Evolutionary conservation across 2,797 vertebrate genomes (phyloP).

Genomic region (Psittacula derbiana): DNA sequence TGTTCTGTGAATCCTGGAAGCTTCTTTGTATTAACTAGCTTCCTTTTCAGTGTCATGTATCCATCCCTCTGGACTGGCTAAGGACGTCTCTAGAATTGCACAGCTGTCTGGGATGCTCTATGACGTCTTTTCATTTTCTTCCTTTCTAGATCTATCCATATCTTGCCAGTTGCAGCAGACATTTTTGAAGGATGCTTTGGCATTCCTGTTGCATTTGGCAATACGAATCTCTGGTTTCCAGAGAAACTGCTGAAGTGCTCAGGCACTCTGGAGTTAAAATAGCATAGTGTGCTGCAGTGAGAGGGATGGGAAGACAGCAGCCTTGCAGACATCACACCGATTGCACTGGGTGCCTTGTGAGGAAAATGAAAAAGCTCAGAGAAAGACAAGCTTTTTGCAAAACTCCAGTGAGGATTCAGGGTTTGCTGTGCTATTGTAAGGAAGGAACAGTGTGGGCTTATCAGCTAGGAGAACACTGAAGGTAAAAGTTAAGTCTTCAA

Average conservation of each 20-base stretch:
- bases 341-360: neutral
- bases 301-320: conserved; percentile 6
- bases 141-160: neutral
- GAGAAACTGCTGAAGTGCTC: conserved; percentile 47
- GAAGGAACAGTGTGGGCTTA: neutral
- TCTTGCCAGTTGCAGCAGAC: neutral
- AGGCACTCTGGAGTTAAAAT: conserved; percentile 34
- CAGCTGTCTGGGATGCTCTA: neutral
- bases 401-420: neutral
- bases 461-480: neutral
- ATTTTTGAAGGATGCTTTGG: conserved; percentile 22
- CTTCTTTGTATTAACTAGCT: neutral
- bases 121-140: neutral
- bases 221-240: conserved; percentile 24
- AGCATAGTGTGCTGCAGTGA: neutral
- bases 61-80: neutral
- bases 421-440: neutral
- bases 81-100: neutral
- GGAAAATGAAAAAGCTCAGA: neutral
- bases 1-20: neutral
- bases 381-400: neutral
- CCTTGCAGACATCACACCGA: neutral
- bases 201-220: neutral
- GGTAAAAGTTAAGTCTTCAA: neutral
- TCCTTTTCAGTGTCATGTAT: neutral